Conservation (phyloP, 2,888 invertebrate genomes). For the Amiota communis region DNA sequence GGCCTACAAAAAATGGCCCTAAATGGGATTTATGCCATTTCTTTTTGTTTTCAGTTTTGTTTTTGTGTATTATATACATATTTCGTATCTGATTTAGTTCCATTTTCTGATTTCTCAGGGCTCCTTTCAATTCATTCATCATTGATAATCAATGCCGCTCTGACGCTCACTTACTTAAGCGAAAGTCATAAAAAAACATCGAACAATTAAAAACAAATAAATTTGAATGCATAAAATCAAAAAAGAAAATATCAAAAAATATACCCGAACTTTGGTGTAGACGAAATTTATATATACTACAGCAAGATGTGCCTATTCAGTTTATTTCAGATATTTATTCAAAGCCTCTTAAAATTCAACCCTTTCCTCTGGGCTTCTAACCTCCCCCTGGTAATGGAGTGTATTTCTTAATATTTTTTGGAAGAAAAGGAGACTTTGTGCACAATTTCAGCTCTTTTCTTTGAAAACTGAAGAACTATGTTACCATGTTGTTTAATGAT, state of each 20-base stretch:
- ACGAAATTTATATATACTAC: too few species aligned
- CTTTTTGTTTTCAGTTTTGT: slow-evolving; percentile 20
- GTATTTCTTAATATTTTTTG: too few species aligned
- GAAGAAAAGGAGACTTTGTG: too few species aligned
- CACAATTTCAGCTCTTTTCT: too few species aligned
- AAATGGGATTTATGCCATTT: slow-evolving; percentile 40
- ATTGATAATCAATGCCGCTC: neutral
- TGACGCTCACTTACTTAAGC: slow-evolving; percentile 19
- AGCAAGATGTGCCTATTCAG: too few species aligned
- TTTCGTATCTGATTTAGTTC: neutral
- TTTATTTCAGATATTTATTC: too few species aligned
- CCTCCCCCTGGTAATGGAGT: too few species aligned
- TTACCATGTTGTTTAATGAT: too few species aligned
- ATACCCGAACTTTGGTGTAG: neutral
- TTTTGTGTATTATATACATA: neutral
- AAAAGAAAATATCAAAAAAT: neutral
- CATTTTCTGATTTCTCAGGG: slow-evolving; percentile 1
- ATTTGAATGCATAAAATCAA: slow-evolving; percentile 4
- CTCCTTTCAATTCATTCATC: neutral
- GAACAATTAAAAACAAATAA: slow-evolving; percentile 29
- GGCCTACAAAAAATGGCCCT: slow-evolving; percentile 47
- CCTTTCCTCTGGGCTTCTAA: too few species aligned
- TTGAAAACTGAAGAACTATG: too few species aligned
- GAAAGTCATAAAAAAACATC: slow-evolving; percentile 29
- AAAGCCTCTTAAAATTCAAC: too few species aligned